Evolutionary conservation across 2,113 vertebrate species (phyloP).

Genomic region (Montifringilla adamsi): DNA sequence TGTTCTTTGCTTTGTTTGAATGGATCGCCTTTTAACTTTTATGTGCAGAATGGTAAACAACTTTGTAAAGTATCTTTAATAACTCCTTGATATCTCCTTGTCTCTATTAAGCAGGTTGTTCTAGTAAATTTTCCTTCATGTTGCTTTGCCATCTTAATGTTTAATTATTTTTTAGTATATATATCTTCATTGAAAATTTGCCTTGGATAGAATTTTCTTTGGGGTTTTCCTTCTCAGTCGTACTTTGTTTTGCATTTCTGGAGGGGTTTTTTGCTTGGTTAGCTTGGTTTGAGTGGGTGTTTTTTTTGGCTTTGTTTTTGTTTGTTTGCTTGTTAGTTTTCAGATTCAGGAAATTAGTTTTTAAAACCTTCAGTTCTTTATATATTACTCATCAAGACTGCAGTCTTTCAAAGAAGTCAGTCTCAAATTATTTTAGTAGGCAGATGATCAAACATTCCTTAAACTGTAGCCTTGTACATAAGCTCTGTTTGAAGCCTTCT

Average conservation of each 20-base stretch:
- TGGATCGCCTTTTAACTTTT: not conserved
- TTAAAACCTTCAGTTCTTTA: not conserved
- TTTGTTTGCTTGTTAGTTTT: not conserved
- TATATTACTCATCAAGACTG: not conserved
- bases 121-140: not conserved
- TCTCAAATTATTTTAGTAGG: not conserved
- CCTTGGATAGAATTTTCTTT: not conserved
- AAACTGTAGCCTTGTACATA: not conserved
- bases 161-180: not conserved
- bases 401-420: not conserved
- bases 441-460: not conserved
- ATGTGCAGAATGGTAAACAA: not conserved
- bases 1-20: not conserved
- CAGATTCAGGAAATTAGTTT: not conserved
- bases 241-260: not conserved
- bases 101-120: not conserved
- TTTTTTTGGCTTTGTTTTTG: not conserved
- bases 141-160: not conserved
- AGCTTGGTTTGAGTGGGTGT: not conserved
- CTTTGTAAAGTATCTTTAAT: not conserved
- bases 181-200: not conserved
- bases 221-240: not conserved
- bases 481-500: not conserved
- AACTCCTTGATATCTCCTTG: not conserved
- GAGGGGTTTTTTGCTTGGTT: accelerated